Evolutionary conservation across 2,888 invertebrate species (phyloP), one percentile per base, ranked within the genome.

Genomic region (Patella pellucida): DNA sequence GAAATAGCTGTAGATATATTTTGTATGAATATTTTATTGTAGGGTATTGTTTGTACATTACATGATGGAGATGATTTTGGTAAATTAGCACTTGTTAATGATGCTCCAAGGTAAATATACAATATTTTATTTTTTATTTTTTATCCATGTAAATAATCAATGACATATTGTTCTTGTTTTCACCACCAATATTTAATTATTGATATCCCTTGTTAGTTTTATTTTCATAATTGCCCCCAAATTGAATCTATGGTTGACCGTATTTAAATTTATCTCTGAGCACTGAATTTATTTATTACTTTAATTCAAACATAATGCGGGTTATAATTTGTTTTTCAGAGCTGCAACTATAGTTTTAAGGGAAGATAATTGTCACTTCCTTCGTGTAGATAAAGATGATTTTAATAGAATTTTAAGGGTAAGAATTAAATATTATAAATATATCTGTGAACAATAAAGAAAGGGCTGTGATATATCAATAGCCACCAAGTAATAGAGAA

Each of bases 21-120:
- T 27, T 72, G 14, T 71, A 31, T 72, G 69, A 67, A 41, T 41
- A 41, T 76, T 71, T 73, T 54, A 76, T 86, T 84, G 15, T 83
- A 92, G 92, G 96, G 96, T 71, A 94, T 95, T 16, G 95, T 96
- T 54, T 95, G 95, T 83, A 94, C 94, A 68, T 92, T 96, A 62
- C 94, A 95, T 88, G 95, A 95, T 91, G 95, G 95, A 76, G 96
- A 96, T 91, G 96, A 96, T 91, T 96, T 96, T 91, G 96, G 96
- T 73, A 96, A 96, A 92, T 92, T 96, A 85, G 95, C 95, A 69
- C 92, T 96, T 83, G 95, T 96, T 85, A 96, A 96, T 91, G 95
- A 96, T 92, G 94, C 95, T 73, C 95, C 96, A 68, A 94, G 95
- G 95, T 94, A 81, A 79, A 69, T 68, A 54, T 31, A 31, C n/a